A percentile compares a stretch with the other conserved stretches of the same genome.
These are phyloP conservation scores for Plebejus anna DNA, from an alignment of 2,888 invertebrate genomes.

Conservation along the genomic window DNA sequence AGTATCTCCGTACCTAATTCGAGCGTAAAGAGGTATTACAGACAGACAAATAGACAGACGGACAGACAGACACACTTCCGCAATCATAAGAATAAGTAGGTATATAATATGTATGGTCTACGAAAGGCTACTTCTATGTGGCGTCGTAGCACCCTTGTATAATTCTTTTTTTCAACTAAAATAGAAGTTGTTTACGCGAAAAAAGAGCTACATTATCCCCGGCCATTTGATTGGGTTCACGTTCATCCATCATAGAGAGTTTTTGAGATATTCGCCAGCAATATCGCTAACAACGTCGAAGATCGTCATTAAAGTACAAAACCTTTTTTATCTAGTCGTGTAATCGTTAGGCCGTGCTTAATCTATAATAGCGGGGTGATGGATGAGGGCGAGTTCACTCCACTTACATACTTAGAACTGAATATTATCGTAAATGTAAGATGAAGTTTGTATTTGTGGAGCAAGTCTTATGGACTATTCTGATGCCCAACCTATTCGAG, in stretches of 20 bases:
- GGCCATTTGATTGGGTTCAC: neutral
- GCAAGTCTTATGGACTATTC: neutral
- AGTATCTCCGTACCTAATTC: too few relatives aligned
- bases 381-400: neutral
- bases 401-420: neutral
- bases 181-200: constrained; percentile 12
- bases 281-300: constrained; percentile 18
- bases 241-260: constrained; percentile 20
- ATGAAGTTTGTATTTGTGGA: neutral
- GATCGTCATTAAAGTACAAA: constrained; percentile 28
- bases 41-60: too few relatives aligned
- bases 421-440: neutral
- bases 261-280: constrained; percentile 22
- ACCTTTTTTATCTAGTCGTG: constrained; percentile 27
- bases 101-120: too few relatives aligned
- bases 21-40: too few relatives aligned
- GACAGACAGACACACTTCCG: too few relatives aligned
- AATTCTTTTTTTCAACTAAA: neutral
- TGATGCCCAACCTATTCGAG: too few relatives aligned
- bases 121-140: neutral
- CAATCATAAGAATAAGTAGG: too few relatives aligned
- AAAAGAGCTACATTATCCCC: constrained; percentile 14
- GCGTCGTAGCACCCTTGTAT: neutral
- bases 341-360: constrained; percentile 27
- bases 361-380: constrained; percentile 21